Base-by-base conservation (phyloP, 2,888 invertebrate genomes). In the Drosophila tripunctata region DNA sequence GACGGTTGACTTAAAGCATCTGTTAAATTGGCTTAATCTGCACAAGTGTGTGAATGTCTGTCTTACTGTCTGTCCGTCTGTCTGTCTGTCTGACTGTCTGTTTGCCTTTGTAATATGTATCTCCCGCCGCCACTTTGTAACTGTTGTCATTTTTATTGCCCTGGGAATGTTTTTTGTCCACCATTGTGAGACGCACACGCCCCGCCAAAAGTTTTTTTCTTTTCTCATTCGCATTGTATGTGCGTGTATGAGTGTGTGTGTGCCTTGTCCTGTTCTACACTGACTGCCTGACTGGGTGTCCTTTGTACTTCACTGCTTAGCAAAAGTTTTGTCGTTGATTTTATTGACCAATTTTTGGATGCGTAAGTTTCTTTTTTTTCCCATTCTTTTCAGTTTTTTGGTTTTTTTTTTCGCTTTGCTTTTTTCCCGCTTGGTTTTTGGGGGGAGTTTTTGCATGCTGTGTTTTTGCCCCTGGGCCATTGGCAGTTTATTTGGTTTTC, bases 81-180 rank as follows among this genome's bases (percentile, higher is more conserved):
- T 19, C 63, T 33, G 33, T 38, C 14, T 55, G 27, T 31, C 30
- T 24, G 60, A 47, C 47, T 44, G 58, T 47, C 43, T 44, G 67
- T 60, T 65, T 78, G 75, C 58, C 65, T 67, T 67, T 75, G 79
- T 81, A 87, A 78, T 72, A 64, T 75, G 87, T 77, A 80, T 80
- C 87, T 70, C 72, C 75, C 45, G 82, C 85, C 71, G 83, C 81
- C 88, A 88, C 88, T 84, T 84, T 84, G 83, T 84, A 84, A 84
- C 83, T 84, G 84, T 88, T 88, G 83, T 84, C 83, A 88, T 88
- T 84, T 84, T 84, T 84, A 84, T 84, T 84, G 83, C 88, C 88
- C 84, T 84, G 83, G 88, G 83, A 84, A 84, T 83, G 83, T 79
- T 85, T 87, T 81, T 84, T 84, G 87, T 78, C 78, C 85, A 75